phyloP scores from a whole-genome alignment of 2,113 vertebrate species.

The cattle (Bos taurus) region DNA sequence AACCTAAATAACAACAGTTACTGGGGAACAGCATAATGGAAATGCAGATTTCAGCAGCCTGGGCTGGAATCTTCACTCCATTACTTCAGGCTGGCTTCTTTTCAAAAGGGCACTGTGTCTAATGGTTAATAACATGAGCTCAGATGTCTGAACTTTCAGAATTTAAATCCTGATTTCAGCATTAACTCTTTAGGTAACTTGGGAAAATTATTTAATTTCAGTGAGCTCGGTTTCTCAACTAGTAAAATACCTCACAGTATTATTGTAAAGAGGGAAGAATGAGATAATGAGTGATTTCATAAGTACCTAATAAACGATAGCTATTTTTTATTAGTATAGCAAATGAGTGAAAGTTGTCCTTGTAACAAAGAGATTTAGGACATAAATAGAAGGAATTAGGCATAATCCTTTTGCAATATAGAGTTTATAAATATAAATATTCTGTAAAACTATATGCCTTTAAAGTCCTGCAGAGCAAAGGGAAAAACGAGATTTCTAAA shows the following conservation, averaged over 20 bases:
- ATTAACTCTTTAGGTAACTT: not conserved
- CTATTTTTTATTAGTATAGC: not conserved
- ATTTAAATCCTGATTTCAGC: not conserved
- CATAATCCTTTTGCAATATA: not conserved
- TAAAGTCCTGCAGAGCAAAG: not conserved
- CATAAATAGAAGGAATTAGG: not conserved
- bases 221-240: not conserved
- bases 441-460: not conserved
- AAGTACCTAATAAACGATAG: not conserved
- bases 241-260: not conserved
- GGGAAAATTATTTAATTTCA: not conserved
- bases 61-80: too few relatives aligned
- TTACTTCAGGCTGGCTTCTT: not conserved
- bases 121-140: not conserved
- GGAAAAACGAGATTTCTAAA: slow-evolving; percentile 29
- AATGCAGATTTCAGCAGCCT: not conserved
- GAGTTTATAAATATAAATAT: not conserved
- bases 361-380: not conserved
- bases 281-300: not conserved
- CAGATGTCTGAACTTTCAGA: not conserved
- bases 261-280: not conserved
- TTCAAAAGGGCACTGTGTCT: not conserved
- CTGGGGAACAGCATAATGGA: not conserved
- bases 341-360: not conserved
- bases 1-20: not conserved